These are phyloP conservation scores for Chrysolina oricalcia DNA, from an alignment of 2,888 invertebrate species.

Conservation along the genomic window DNA sequence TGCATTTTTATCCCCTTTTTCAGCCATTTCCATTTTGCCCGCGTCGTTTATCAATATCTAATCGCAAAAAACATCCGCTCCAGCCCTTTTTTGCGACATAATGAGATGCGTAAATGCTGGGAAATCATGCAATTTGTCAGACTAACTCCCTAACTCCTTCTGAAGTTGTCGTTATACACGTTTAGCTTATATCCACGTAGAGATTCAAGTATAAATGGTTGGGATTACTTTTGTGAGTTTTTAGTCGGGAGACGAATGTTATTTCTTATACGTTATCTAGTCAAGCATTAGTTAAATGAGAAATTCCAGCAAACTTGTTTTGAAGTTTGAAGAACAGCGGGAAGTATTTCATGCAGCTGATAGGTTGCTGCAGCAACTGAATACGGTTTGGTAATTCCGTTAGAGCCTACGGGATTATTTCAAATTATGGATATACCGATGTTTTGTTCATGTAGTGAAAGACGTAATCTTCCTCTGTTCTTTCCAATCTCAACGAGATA, in stretches of 20 bases:
- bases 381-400: not conserved
- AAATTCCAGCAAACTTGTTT: conserved; percentile 4
- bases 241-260: conserved; percentile 46
- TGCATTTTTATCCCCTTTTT: conserved; percentile 37
- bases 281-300: conserved; percentile 11
- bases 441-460: not conserved
- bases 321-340: conserved; percentile 4
- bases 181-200: conserved; percentile 38
- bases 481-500: no score
- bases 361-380: not conserved
- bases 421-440: not conserved
- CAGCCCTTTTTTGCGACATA: conserved; percentile 36
- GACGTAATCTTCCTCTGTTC: no score
- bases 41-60: conserved; percentile 48
- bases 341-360: not conserved
- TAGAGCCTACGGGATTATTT: not conserved
- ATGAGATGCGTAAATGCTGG: conserved; percentile 55
- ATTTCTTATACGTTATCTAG: conserved; percentile 28
- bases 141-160: conserved; percentile 62
- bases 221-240: conserved; percentile 60
- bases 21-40: conserved; percentile 29
- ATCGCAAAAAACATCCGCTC: conserved; percentile 39
- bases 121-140: conserved; percentile 63
- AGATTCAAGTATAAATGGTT: conserved; percentile 58
- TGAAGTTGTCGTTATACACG: conserved; percentile 64